phyloP scores from a whole-genome alignment of 2,113 vertebrate genomes.

The Eulemur rufifrons region DNA sequence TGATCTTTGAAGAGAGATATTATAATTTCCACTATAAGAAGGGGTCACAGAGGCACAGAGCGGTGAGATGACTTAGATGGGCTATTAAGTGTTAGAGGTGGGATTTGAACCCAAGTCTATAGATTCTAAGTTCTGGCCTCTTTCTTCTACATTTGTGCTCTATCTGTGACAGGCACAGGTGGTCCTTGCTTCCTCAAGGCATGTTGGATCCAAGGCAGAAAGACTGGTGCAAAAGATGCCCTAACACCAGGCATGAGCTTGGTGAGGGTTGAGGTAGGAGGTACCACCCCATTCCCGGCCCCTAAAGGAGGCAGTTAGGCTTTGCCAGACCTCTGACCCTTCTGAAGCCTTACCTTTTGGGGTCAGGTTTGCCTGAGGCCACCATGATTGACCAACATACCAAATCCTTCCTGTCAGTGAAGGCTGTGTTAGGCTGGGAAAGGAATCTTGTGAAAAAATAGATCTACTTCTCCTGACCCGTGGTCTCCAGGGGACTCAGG shows the following conservation, averaged over 20 bases:
- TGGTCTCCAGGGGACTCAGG: conserved; percentile 1
- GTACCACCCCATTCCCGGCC: background rate
- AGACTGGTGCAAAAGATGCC: background rate
- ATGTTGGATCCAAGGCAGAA: background rate
- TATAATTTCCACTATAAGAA: background rate
- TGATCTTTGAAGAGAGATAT: background rate
- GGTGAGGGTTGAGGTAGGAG: background rate
- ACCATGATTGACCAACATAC: background rate
- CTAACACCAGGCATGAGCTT: background rate
- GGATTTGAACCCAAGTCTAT: background rate
- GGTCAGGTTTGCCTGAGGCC: background rate
- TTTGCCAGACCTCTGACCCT: background rate
- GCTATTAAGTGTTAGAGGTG: background rate
- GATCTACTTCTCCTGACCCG: conserved; percentile 3
- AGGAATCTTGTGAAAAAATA: conserved; percentile 48
- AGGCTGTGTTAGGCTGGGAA: conserved; percentile 35
- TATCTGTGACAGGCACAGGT: background rate
- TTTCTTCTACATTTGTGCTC: background rate
- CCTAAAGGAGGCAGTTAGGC: background rate
- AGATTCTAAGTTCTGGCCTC: background rate
- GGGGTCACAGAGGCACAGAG: background rate
- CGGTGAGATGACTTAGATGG: too few relatives aligned
- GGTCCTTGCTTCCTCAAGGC: background rate
- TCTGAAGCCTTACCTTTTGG: background rate
- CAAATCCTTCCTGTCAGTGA: background rate